A percentile compares a stretch with the other conserved stretches of the same genome.
Evolutionary conservation across 92 coral and sea anemone species (phyloP).

Genomic region (Siderastrea radians): DNA sequence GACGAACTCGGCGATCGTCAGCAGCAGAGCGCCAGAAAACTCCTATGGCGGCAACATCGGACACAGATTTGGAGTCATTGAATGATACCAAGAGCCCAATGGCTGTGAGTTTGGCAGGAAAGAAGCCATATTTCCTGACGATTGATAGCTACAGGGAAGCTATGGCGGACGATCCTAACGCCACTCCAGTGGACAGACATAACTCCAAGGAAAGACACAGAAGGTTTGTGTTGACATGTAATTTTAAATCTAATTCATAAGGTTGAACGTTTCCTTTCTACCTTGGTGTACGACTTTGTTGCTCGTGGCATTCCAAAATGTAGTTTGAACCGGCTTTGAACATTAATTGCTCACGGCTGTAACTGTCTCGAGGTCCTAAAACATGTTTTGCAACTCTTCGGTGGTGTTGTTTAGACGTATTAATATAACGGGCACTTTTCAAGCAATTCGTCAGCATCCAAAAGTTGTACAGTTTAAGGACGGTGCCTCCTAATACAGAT

Average conservation of each 20-base stretch:
- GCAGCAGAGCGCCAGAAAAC: not conserved
- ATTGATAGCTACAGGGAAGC: conserved; percentile 78
- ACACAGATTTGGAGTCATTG: conserved; percentile 31
- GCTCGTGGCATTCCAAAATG: too few species aligned
- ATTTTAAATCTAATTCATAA: not conserved
- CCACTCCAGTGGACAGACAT: conserved; percentile 83
- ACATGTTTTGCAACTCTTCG: too few species aligned
- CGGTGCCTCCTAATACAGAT: too few species aligned
- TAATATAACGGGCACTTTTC: too few species aligned
- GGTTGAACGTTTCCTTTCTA: not conserved
- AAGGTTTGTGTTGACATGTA: conserved; percentile 50
- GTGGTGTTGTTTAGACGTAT: too few species aligned
- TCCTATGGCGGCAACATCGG: conserved; percentile 1
- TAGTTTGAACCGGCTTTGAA: too few species aligned
- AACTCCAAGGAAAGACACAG: conserved; percentile 94
- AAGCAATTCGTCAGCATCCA: too few species aligned
- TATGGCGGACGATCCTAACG: conserved; percentile 82
- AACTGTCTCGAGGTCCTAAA: too few species aligned
- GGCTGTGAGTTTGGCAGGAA: conserved; percentile 46
- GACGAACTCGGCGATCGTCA: conserved; percentile 11
- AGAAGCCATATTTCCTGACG: conserved; percentile 76
- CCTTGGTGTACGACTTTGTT: too few species aligned
- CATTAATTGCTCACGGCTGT: too few species aligned
- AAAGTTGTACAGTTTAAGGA: too few species aligned
- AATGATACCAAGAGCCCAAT: conserved; percentile 69